Conservation (phyloP, 2,113 vertebrate genomes). For the Gavia stellata region DNA sequence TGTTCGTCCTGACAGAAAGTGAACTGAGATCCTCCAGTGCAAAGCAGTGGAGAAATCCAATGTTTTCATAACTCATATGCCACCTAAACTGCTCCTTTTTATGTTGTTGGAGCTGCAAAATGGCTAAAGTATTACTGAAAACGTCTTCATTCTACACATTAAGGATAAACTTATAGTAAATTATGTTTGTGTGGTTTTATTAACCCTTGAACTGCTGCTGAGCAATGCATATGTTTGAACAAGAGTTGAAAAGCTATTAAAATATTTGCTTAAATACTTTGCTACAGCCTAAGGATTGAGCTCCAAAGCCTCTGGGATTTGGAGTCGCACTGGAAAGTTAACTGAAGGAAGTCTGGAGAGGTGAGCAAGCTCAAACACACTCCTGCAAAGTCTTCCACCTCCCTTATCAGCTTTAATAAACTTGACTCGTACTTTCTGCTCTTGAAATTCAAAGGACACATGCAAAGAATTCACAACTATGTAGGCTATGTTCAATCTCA, state of each 20-base stretch:
- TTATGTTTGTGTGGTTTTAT: conserved; percentile 28
- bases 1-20: not conserved
- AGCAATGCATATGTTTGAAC: conserved; percentile 29
- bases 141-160: not conserved
- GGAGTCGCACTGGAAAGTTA: not conserved
- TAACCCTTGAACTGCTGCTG: conserved; percentile 32
- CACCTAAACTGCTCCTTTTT: not conserved
- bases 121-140: not conserved
- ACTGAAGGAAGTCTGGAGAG: conserved; percentile 13
- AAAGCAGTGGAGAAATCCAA: not conserved
- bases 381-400: conserved; percentile 9
- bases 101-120: not conserved
- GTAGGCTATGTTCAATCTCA: not conserved
- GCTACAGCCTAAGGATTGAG: not conserved
- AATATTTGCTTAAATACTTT: conserved; percentile 50
- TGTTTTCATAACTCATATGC: not conserved
- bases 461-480: not conserved
- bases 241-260: conserved; percentile 46
- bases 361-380: not conserved
- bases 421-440: not conserved
- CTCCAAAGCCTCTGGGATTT: conserved; percentile 31
- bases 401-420: conserved; percentile 33
- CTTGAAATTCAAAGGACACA: not conserved
- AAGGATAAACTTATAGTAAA: not conserved
- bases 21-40: not conserved